phyloP scores from a whole-genome alignment of 2,888 invertebrate genomes.

The Idaea dimidiata region DNA sequence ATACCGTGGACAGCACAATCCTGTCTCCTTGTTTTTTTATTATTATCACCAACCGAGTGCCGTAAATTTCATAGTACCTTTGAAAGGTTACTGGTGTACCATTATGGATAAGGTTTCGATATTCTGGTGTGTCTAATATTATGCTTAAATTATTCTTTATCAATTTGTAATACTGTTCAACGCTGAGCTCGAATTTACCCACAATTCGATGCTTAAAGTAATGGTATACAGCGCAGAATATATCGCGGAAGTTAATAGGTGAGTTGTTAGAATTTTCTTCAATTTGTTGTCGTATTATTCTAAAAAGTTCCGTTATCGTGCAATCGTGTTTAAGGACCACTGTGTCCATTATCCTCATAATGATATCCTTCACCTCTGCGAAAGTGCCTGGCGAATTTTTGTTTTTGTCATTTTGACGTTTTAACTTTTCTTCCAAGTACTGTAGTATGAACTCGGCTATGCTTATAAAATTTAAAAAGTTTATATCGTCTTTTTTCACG shows the following conservation, averaged over 20 bases:
- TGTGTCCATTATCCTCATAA: background rate
- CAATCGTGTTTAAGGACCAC: background rate
- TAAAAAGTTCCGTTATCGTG: background rate
- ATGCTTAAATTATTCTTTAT: background rate
- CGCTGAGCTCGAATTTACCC: background rate
- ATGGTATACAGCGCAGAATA: background rate
- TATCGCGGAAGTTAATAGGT: background rate
- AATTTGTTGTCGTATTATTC: background rate
- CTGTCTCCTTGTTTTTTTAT: background rate
- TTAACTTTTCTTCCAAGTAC: background rate
- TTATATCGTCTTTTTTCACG: background rate
- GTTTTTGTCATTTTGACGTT: background rate
- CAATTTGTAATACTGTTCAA: background rate
- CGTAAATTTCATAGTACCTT: background rate
- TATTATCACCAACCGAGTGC: background rate
- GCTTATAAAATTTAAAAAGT: background rate
- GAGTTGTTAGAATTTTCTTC: background rate
- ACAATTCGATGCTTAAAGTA: background rate
- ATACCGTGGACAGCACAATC: background rate
- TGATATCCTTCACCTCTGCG: background rate
- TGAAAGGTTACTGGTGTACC: background rate
- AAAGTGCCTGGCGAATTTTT: background rate
- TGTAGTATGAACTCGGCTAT: background rate
- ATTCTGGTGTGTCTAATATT: background rate
- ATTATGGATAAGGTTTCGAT: background rate